These are phyloP conservation scores for Salvelinus alpinus DNA, from an alignment of 2,113 vertebrate genomes.

Conservation along the genomic window DNA sequence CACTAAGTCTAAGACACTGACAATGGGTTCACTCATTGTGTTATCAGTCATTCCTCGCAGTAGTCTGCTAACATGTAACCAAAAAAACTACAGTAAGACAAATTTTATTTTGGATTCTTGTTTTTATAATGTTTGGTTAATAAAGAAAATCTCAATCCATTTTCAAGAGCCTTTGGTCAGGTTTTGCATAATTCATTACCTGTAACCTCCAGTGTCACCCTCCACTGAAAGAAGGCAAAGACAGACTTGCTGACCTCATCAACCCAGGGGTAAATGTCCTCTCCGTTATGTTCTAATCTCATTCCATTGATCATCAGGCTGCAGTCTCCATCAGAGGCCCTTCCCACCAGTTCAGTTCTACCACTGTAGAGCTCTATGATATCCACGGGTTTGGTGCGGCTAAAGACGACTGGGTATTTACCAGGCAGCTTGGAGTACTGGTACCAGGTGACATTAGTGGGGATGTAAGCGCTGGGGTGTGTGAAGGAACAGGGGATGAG, in stretches of 20 bases:
- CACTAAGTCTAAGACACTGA: neutral
- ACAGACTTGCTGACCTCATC: neutral
- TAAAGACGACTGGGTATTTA: conserved; percentile 28
- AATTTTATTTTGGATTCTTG: too few species aligned
- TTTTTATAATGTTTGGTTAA: neutral
- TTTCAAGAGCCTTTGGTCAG: neutral
- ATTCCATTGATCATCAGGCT: conserved; percentile 6
- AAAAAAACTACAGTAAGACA: too few species aligned
- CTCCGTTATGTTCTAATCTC: neutral
- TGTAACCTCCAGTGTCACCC: conserved; percentile 5
- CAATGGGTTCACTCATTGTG: neutral
- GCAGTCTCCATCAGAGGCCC: neutral
- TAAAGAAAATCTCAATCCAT: neutral
- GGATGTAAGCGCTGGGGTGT: neutral
- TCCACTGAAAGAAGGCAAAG: neutral
- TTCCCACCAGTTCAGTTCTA: conserved; percentile 15
- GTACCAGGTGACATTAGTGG: conserved; percentile 9
- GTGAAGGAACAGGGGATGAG: conserved; percentile 31
- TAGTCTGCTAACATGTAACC: too few species aligned
- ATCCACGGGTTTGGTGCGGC: neutral
- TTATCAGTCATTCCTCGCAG: neutral
- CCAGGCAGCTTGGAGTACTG: conserved; percentile 14
- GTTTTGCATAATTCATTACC: conserved; percentile 6
- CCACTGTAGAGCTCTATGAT: conserved; percentile 11
- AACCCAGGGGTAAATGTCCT: conserved; percentile 20